phyloP scores from a whole-genome alignment of 2,113 vertebrate genomes.

The Erythrocercus mccallii region DNA sequence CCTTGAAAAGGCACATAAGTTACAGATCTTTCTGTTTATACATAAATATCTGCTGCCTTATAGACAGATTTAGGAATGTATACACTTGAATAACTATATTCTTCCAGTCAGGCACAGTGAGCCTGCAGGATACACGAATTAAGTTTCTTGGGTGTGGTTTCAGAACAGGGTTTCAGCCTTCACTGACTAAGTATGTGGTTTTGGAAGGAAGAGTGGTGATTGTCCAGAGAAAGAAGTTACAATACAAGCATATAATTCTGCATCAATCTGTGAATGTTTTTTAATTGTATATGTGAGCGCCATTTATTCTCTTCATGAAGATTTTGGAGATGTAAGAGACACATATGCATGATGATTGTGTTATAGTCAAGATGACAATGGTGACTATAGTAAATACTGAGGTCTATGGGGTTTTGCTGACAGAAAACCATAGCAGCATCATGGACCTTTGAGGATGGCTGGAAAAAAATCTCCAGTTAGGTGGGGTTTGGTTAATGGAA shows the following conservation, averaged over 20 bases:
- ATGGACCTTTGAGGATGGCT: neutral
- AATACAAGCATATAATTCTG: neutral
- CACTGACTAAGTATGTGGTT: neutral
- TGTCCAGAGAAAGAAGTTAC: neutral
- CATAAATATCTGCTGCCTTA: neutral
- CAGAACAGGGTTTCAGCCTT: neutral
- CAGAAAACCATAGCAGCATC: neutral
- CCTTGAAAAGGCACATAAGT: neutral
- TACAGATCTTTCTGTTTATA: neutral
- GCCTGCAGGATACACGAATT: neutral
- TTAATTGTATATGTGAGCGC: neutral
- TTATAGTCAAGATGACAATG: neutral
- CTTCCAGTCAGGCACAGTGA: neutral
- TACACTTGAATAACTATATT: neutral
- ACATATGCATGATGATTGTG: rapidly evolving
- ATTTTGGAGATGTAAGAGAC: neutral
- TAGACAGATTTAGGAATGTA: neutral
- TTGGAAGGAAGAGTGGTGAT: neutral
- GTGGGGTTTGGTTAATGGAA: neutral
- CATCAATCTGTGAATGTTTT: neutral
- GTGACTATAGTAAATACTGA: neutral
- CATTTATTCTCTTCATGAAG: neutral
- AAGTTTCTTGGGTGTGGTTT: neutral
- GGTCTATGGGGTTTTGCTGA: neutral
- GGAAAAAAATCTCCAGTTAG: neutral